phyloP scores from a whole-genome alignment of 2,797 vertebrate species.

The Cygnus olor region DNA sequence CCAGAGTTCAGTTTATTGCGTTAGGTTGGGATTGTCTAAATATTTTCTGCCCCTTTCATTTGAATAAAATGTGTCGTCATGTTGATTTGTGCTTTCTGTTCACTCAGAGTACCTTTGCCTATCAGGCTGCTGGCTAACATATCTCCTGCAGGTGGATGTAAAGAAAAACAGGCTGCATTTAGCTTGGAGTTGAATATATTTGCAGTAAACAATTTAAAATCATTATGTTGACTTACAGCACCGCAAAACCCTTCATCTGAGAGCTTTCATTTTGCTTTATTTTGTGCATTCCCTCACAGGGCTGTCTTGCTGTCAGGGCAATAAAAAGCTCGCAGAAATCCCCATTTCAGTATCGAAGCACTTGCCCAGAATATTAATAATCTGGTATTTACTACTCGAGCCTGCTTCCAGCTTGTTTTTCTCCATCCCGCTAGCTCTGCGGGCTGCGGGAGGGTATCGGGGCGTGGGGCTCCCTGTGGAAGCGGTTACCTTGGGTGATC shows the following conservation, averaged over 20 bases:
- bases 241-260: background rate
- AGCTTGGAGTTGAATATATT: conserved; percentile 5
- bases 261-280: background rate
- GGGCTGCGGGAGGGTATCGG: background rate
- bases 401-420: background rate
- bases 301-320: conserved; percentile 29
- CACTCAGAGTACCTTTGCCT: background rate
- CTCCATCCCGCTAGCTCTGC: background rate
- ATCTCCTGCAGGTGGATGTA: background rate
- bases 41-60: background rate
- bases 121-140: background rate
- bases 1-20: background rate
- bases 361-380: conserved; percentile 37
- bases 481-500: conserved; percentile 38
- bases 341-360: conserved; percentile 1
- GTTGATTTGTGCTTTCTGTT: background rate
- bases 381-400: background rate
- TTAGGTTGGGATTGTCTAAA: background rate
- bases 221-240: background rate
- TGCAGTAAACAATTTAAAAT: conserved; percentile 30
- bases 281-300: background rate
- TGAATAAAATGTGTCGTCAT: background rate
- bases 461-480: background rate
- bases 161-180: background rate
- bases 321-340: conserved; percentile 37